These are phyloP conservation scores for Cancer borealis DNA, from an alignment of 2,888 invertebrate genomes.

Conservation along the genomic window DNA sequence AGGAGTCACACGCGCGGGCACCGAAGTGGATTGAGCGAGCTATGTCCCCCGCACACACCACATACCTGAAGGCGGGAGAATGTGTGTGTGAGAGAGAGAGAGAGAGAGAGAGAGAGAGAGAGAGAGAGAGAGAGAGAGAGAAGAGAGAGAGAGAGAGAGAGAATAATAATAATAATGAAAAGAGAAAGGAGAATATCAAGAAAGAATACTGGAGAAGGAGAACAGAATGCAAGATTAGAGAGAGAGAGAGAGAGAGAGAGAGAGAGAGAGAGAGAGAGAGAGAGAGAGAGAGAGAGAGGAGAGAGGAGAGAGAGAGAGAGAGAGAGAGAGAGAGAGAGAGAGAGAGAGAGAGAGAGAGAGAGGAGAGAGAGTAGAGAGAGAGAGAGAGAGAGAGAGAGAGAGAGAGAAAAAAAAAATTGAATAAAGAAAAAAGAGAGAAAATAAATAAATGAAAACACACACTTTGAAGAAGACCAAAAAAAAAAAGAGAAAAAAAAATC, in stretches of 20 bases:
- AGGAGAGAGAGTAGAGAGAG: neutral
- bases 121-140: neutral
- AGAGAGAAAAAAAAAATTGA: neutral
- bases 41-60: constrained; percentile 79
- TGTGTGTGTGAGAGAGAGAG: neutral
- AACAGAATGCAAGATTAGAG: too few relatives aligned
- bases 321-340: neutral
- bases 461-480: neutral
- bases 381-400: neutral
- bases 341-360: neutral
- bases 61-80: constrained; percentile 77
- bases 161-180: neutral
- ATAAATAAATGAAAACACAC: neutral
- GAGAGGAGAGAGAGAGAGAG: neutral
- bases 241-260: neutral
- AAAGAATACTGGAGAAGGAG: neutral
- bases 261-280: neutral
- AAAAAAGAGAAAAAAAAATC: neutral
- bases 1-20: constrained; percentile 80
- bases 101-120: neutral
- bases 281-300: neutral
- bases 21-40: constrained; percentile 80
- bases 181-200: neutral
- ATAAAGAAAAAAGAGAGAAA: neutral
- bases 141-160: neutral